Evolutionary conservation across 2,797 vertebrate species (phyloP), one percentile per base, ranked within the genome.

Genomic region (Eidolon dupreanum): DNA sequence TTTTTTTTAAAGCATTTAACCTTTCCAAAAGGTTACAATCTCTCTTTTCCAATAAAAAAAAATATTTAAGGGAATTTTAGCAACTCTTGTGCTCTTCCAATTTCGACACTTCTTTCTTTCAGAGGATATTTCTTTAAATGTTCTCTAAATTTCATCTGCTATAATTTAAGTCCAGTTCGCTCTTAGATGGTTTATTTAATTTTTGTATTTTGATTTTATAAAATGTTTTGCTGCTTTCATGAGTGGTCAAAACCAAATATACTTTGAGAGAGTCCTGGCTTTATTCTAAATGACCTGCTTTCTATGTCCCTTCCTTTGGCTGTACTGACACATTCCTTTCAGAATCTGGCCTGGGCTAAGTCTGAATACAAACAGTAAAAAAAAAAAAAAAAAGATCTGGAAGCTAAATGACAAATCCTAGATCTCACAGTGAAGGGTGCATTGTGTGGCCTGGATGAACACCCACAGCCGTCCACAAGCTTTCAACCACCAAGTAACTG

Each of bases 201-300:
- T 88, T 88, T 74, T 83, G 10, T 43, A 77, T 86, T 88, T 85
- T 93, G 70, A 93, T 70, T 93, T 89, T 65, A 65, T 88, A 63
- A 66, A 75, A 77, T n/a, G 28, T 53, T 83, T 63, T 92, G 65
- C 74, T 96, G 78, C 20, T 75, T 93, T 94, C 88, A 38, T 57
- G 75, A 86, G 33, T 61, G 36, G 81, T 53, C 4, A 26, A 71
- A 61, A 73, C 41, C 84, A 90, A 77, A 83, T 4, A 33, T 31
- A 70, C 15, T 84, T 77, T 74, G 70, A 51, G 88, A 81, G 57
- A 71, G 12, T 61, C 24, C 83, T 24, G 24, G 78, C 12, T 94
- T 83, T 43, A 63, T 51, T 86, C 74, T 66, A 59, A 75, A 63
- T 0, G 8, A 41, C 20, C 33, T 78, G 31, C 22, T 83, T 53